Conservation (phyloP, 1,140 invertebrate species). For the Cotesia vestalis region DNA sequence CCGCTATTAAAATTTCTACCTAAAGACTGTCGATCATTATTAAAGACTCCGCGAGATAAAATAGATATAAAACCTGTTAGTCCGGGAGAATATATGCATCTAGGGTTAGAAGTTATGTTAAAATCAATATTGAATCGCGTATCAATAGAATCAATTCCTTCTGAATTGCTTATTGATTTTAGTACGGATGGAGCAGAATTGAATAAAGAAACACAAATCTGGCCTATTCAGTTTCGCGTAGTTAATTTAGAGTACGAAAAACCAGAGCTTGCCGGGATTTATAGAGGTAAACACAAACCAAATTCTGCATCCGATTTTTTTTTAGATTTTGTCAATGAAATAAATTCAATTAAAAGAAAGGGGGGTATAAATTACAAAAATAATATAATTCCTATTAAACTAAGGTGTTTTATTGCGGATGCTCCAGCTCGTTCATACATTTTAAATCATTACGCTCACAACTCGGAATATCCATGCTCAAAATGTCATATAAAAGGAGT, state of each 20-base stretch:
- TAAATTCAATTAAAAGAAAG: background rate
- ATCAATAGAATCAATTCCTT: conserved; percentile 5
- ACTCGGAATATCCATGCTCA: conserved; percentile 33
- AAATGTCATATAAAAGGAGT: conserved; percentile 39
- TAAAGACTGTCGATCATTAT: conserved; percentile 25
- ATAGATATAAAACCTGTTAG: conserved; percentile 4
- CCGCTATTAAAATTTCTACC: conserved; percentile 16
- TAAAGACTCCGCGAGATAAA: conserved; percentile 23
- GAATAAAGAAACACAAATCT: background rate
- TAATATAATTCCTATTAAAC: background rate
- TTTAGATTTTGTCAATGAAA: conserved; percentile 27
- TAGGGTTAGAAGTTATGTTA: conserved; percentile 25
- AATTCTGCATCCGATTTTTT: conserved; percentile 26
- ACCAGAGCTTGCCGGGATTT: conserved; percentile 31
- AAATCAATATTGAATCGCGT: conserved; percentile 3
- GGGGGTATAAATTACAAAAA: conserved; percentile 7
- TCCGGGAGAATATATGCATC: conserved; percentile 36
- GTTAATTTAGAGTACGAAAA: conserved; percentile 19
- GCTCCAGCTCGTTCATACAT: conserved; percentile 35
- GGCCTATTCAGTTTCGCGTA: conserved; percentile 27
- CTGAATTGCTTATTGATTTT: conserved; percentile 25
- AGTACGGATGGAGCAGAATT: conserved; percentile 34
- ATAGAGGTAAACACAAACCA: conserved; percentile 29
- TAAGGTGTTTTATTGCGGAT: conserved; percentile 36
- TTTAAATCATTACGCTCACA: conserved; percentile 34